These are phyloP conservation scores for Pandemis corylana DNA, from an alignment of 2,888 invertebrate species.

Conservation along the genomic window DNA sequence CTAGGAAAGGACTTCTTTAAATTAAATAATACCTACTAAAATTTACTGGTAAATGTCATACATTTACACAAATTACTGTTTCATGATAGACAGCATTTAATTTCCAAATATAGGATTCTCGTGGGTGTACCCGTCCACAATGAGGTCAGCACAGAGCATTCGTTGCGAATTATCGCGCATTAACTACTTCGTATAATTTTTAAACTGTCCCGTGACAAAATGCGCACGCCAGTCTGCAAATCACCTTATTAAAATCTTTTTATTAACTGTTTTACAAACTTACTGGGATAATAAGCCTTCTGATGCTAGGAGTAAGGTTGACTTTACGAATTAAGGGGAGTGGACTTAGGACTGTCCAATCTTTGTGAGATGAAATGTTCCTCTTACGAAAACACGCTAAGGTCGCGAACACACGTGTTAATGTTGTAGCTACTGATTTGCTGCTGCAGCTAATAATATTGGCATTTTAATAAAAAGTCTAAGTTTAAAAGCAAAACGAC, in stretches of 20 bases:
- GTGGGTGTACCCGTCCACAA: neutral
- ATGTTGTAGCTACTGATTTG: conserved; percentile 25
- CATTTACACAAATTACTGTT: neutral
- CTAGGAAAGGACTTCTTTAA: no score
- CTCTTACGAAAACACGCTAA: conserved; percentile 64
- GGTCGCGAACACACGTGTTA: conserved; percentile 54
- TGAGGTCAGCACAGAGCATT: conserved; percentile 6
- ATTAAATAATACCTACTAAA: no score
- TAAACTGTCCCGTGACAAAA: conserved; percentile 23
- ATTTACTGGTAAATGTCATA: no score
- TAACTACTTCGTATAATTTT: conserved; percentile 31
- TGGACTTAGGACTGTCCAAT: neutral
- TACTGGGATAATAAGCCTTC: neutral
- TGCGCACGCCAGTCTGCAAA: conserved; percentile 19
- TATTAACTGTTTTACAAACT: neutral
- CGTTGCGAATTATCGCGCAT: conserved; percentile 32
- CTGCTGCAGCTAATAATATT: neutral
- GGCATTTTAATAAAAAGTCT: neutral
- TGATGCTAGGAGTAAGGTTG: neutral
- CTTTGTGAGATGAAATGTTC: conserved; percentile 46
- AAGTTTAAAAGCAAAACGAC: neutral
- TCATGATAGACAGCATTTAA: neutral
- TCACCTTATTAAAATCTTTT: neutral
- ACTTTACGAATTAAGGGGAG: neutral
- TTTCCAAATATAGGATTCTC: neutral